A percentile compares a stretch with the other conserved stretches of the same genome.
phyloP scores from a whole-genome alignment of 2,797 vertebrate genomes.

The Distichodus sexfasciatus region DNA sequence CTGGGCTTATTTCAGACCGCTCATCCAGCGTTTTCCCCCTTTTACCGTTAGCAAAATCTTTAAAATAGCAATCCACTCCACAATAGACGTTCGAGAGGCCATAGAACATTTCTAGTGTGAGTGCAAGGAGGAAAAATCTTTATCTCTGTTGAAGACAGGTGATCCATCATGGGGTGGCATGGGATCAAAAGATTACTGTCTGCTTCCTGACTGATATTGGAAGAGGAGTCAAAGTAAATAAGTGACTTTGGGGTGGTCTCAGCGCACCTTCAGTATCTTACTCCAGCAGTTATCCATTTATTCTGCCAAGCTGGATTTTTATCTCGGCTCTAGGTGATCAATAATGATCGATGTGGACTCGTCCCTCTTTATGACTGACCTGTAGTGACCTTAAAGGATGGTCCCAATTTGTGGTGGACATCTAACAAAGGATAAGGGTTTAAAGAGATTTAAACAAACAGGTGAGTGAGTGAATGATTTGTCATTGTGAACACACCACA shows the following conservation, averaged over 20 bases:
- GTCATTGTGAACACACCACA: no score
- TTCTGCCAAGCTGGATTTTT: conserved; percentile 14
- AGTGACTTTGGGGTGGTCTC: conserved; percentile 14
- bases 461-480: no score
- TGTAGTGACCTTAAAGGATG: conserved; percentile 20
- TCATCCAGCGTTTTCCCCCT: no score
- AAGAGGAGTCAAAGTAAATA: conserved; percentile 22
- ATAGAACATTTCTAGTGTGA: not conserved
- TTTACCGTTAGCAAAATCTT: no score
- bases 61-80: not conserved
- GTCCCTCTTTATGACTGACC: conserved; percentile 25
- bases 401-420: conserved; percentile 22
- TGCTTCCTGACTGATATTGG: conserved; percentile 14
- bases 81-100: not conserved
- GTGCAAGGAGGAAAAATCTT: not conserved
- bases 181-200: conserved; percentile 28
- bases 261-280: not conserved
- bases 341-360: conserved; percentile 21
- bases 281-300: conserved; percentile 24
- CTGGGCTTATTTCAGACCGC: no score
- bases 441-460: no score
- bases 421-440: conserved; percentile 37
- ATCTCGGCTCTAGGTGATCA: conserved; percentile 36
- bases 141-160: conserved; percentile 1
- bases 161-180: conserved; percentile 21